A percentile compares a stretch with the other conserved stretches of the same genome.
These are phyloP conservation scores for Dolichomitus sp. DNA, from an alignment of 2,888 invertebrate species.

Conservation along the genomic window DNA sequence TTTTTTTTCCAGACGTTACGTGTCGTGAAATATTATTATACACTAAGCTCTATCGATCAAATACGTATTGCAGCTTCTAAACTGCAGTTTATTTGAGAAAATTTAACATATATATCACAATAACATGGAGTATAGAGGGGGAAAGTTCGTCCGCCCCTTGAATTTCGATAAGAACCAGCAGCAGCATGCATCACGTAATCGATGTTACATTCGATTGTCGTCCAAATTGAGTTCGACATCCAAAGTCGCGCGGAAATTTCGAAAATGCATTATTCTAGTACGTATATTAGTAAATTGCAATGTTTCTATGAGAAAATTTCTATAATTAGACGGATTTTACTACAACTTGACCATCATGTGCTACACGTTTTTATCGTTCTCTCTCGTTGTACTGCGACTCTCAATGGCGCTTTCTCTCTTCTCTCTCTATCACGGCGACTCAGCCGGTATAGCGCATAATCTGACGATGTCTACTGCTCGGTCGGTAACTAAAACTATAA, in stretches of 20 bases:
- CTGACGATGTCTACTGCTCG: no score
- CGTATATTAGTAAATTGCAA: no score
- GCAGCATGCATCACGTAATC: background rate
- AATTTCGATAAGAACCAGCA: background rate
- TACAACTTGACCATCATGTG: no score
- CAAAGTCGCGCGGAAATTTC: background rate
- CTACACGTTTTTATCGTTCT: no score
- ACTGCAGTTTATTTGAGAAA: slow-evolving; percentile 1
- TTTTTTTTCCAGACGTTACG: background rate
- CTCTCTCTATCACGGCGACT: no score
- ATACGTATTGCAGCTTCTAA: background rate
- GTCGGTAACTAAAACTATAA: no score
- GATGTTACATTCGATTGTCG: background rate
- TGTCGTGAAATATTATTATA: no score
- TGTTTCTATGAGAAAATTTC: no score
- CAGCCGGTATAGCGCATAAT: no score
- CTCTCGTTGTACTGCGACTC: no score
- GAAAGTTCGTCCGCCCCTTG: background rate
- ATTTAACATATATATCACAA: background rate
- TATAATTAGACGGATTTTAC: no score
- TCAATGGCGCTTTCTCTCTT: no score
- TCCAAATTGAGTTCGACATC: background rate
- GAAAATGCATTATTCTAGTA: background rate
- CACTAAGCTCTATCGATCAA: background rate
- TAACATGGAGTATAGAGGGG: background rate